A percentile compares a stretch with the other conserved stretches of the same genome.
Conservation (phyloP, 2,113 vertebrate genomes). For the Protobothrops mucrosquamatus region DNA sequence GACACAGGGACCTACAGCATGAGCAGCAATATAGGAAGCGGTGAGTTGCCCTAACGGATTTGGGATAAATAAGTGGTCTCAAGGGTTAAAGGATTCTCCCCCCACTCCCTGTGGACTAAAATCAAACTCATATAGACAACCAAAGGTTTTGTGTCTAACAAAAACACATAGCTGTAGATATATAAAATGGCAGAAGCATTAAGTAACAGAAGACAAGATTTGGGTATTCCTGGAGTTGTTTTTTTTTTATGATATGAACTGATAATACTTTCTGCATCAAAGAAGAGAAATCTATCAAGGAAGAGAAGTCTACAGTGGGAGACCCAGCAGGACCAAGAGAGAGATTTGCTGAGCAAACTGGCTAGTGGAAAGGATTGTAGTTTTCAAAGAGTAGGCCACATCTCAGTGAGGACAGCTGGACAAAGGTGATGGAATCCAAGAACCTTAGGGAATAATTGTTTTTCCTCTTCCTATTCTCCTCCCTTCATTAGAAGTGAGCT, state of each 20-base stretch:
- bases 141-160: background rate
- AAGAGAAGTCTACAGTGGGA: background rate
- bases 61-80: background rate
- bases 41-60: background rate
- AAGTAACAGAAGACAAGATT: background rate
- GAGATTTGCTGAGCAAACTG: background rate
- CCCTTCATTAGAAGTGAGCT: no score
- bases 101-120: no score
- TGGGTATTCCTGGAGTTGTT: background rate
- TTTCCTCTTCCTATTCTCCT: no score
- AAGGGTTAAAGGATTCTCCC: background rate
- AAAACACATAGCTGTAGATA: background rate
- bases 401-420: background rate
- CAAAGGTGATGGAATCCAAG: background rate
- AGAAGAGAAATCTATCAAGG: background rate
- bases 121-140: background rate
- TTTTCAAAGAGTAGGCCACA: background rate
- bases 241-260: background rate
- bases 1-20: background rate
- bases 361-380: background rate
- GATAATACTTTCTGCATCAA: background rate
- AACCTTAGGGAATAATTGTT: background rate
- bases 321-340: background rate
- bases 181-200: background rate
- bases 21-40: background rate